A percentile compares a stretch with the other conserved stretches of the same genome.
These are phyloP conservation scores for Helostoma temminkii DNA, from an alignment of 2,797 vertebrate genomes.

Conservation along the genomic window DNA sequence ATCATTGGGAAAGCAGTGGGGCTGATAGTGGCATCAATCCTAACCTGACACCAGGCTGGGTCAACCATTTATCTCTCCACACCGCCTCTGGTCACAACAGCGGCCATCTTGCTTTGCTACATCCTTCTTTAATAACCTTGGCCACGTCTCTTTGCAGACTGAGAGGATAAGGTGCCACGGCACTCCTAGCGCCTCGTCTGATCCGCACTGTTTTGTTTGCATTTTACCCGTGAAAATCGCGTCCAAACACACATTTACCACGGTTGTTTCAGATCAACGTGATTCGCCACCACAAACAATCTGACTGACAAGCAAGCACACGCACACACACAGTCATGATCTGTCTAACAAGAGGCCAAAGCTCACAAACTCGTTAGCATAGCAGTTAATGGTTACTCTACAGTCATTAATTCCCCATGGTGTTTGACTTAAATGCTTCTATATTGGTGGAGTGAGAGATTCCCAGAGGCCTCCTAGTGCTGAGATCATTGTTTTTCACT, in stretches of 20 bases:
- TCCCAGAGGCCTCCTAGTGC: constrained; percentile 81
- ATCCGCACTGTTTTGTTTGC: constrained; percentile 59
- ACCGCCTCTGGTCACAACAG: constrained; percentile 95
- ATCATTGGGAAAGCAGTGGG: constrained; percentile 98
- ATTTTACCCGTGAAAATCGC: constrained; percentile 64
- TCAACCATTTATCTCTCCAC: constrained; percentile 99
- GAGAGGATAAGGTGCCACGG: constrained; percentile 77
- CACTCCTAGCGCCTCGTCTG: constrained; percentile 53
- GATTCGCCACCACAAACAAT: constrained; percentile 23
- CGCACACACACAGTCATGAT: constrained; percentile 6
- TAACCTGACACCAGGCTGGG: constrained; percentile 95
- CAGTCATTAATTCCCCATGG: constrained; percentile 80
- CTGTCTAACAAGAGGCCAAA: constrained; percentile 65
- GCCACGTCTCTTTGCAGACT: constrained; percentile 87
- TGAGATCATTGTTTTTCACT: constrained; percentile 83
- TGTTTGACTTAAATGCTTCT: constrained; percentile 83
- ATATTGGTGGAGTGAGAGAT: constrained; percentile 78
- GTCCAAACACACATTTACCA: constrained; percentile 58
- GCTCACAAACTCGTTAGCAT: constrained; percentile 79
- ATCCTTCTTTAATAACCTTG: constrained; percentile 93
- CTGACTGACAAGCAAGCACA: background rate
- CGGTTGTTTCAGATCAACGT: constrained; percentile 42
- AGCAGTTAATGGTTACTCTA: constrained; percentile 77
- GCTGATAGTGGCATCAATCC: constrained; percentile 99
- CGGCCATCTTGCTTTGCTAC: constrained; percentile 92